Evolutionary conservation across 2,797 vertebrate genomes (phyloP), one percentile per base, ranked within the genome.

Genomic region (Syngnathus acus): DNA sequence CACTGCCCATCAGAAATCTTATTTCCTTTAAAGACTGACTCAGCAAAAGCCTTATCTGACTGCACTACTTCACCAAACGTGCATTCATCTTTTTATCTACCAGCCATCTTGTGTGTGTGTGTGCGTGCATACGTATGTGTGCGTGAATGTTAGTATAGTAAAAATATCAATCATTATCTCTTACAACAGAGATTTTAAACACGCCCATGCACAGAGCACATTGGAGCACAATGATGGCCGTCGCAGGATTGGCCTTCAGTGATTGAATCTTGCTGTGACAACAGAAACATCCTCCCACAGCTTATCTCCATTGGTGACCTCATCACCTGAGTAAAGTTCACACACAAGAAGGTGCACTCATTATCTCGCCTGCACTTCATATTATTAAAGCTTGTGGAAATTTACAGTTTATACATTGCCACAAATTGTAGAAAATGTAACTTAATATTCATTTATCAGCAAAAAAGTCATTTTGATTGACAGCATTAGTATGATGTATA

Each of bases 21-120:
- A 17, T 58, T 58, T 58, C 14, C 14, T 38, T 1, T 6, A 37
- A 14, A 48, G 13, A 53, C 9, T 6, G 10, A 45, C 53, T 78
- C 72, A 82, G 51, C 78, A 62, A 11, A 40, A 69, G 64, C 17
- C 14, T 73, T 83, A 84, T 85, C 81, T 67, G 45, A 32, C 37
- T 9, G 9, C 5, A 61, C 2, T 57, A 45, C 53, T 45, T 13
- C 16, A 62, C 73, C 54, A 80, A 77, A 79, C 62, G 62, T 17
- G 50, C 19, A 64, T 61, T 19, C 14, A 0, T n/a, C 61, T 65
- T 80, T 85, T 80, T 85, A 82, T 83, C 79, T 69, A 9, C 57
- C 16, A 72, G 51, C 64, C 53, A 43, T 42, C 38, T 75, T 75
- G 70, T 10, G 16, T 57, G 45, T 72, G 10, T 39, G 71, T 45